phyloP scores from a whole-genome alignment of 2,113 vertebrate species.

The Nibea albiflora region DNA sequence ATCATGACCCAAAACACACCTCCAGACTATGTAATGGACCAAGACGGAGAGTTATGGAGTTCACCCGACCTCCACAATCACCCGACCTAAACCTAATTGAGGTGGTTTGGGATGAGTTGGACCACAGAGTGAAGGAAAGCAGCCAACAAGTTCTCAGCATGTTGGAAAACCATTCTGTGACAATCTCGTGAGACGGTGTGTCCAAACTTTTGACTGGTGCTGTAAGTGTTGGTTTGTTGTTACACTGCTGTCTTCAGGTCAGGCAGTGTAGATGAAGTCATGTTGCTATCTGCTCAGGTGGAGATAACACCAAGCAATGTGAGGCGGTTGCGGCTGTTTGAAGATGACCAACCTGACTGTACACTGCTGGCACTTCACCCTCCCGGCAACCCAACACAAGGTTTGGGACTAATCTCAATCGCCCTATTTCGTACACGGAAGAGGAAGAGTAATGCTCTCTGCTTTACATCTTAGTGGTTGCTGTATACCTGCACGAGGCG shows the following conservation, averaged over 20 bases:
- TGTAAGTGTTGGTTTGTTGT: not conserved
- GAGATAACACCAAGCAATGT: conserved; percentile 65
- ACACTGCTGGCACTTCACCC: conserved; percentile 72
- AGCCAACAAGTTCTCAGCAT: no score
- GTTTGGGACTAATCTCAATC: conserved; percentile 41
- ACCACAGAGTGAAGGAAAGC: no score
- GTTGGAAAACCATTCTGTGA: not conserved
- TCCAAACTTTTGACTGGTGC: no score
- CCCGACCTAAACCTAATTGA: no score
- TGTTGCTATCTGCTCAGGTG: conserved; percentile 65
- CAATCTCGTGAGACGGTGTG: no score
- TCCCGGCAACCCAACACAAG: conserved; percentile 65
- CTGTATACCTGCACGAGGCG: conserved; percentile 83
- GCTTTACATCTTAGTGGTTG: conserved; percentile 83
- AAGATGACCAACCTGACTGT: conserved; percentile 58
- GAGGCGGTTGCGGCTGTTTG: conserved; percentile 73
- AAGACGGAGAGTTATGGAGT: no score
- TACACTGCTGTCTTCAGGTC: not conserved
- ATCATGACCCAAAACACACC: no score
- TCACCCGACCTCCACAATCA: no score
- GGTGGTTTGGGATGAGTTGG: no score
- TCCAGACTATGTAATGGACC: no score
- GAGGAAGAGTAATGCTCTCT: conserved; percentile 5
- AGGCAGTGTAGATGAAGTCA: not conserved
- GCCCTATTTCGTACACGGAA: not conserved